Base-by-base conservation (phyloP, 30 jellyfish, hydroid and myxozoan genomes). In the Pseudorhiza aurosa region DNA sequence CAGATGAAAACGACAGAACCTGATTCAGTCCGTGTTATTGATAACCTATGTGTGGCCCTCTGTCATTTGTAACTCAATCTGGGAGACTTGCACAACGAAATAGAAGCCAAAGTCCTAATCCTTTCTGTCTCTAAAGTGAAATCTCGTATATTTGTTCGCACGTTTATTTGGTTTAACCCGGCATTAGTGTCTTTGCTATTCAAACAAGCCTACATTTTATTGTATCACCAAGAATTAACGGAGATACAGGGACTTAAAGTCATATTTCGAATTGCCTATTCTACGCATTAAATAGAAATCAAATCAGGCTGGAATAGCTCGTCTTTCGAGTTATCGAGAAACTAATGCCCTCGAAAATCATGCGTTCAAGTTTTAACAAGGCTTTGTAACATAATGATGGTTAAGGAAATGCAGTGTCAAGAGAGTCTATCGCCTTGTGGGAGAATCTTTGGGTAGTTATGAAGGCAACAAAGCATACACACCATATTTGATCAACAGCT, bases 31-130 rank as follows among this genome's bases (percentile, higher is more conserved):
- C 36, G 4, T 17, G 59, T 42, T 3, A 33, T 9, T 44, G 39
- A 58, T 46, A 21, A 37, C 28, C 21, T 37, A 44, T 72, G 86
- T 72, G 86, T 72, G 86, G 86, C 75, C 86, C 33, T 11, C 25
- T 37, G 60, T 64, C 27, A 72, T 6, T 18, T 14, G 86, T 72
- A 50, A 72, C 75, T 35, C 67, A 39, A 72, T 72, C 60, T 51
- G 43, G 65, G 65, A 53, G 44, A 37, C 72, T 53, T 35, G 24
- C n/a, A 15, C 72, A 50, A 60, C 44, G 82, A 40, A 51, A 71
- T 32, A 46, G 71, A 49, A 31, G 26, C 85, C 85, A 71, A 47
- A 18, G 44, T 17, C 21, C 29, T 72, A 72, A 72, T 72, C 86
- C 86, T 25, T 24, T 18, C 22, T 53, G 86, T 72, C 86, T 72